phyloP scores from a whole-genome alignment of 2,797 vertebrate species.

The Muscicapa striata region DNA sequence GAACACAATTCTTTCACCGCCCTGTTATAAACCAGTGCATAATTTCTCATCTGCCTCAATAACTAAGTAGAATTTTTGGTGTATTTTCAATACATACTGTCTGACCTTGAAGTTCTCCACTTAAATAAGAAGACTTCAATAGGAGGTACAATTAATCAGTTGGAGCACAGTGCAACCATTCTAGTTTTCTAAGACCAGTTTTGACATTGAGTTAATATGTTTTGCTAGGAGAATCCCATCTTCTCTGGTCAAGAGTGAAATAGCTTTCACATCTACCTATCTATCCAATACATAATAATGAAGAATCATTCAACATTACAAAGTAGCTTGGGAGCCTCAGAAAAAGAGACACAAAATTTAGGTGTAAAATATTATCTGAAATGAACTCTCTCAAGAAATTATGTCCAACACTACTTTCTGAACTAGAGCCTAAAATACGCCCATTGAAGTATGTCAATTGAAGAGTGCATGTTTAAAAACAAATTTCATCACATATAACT shows the following conservation, averaged over 20 bases:
- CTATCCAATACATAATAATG: neutral
- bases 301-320: neutral
- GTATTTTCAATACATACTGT: neutral
- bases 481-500: neutral
- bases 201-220: neutral
- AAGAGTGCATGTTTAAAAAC: neutral
- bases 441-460: neutral
- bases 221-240: neutral
- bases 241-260: slow-evolving; percentile 1
- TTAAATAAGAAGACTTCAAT: neutral
- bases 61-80: neutral
- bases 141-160: neutral
- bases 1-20: neutral
- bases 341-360: neutral
- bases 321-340: neutral
- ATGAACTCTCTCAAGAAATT: neutral
- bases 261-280: neutral
- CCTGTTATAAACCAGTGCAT: neutral
- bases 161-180: neutral
- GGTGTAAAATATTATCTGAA: neutral
- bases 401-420: neutral
- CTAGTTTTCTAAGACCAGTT: neutral
- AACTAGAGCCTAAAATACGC: neutral
- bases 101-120: neutral
- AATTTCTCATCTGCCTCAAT: neutral